Evolutionary conservation across 2,797 vertebrate species (phyloP).

Genomic region (Menidia menidia): DNA sequence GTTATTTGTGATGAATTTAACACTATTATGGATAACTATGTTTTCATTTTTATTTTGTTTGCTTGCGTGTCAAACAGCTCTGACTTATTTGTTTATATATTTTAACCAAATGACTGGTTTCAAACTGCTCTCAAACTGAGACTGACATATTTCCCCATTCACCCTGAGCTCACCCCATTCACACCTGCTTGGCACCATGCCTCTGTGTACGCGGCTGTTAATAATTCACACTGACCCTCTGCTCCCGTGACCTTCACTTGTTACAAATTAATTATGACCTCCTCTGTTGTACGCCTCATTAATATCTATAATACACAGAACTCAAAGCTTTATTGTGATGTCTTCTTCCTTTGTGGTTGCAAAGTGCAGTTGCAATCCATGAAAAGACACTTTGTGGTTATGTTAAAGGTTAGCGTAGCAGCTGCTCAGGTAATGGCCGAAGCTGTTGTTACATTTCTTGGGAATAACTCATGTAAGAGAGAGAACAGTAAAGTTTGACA

Average conservation of each 20-base stretch:
- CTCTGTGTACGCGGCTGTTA: conserved; percentile 57
- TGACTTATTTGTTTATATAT: not conserved
- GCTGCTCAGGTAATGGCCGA: conserved; percentile 24
- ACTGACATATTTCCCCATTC: conserved; percentile 59
- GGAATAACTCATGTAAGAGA: conserved; percentile 7
- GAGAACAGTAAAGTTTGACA: conserved; percentile 24
- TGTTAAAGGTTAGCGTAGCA: conserved; percentile 20
- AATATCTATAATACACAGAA: conserved; percentile 55
- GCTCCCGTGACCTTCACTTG: conserved; percentile 71
- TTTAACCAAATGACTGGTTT: conserved; percentile 3
- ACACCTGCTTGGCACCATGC: conserved; percentile 57
- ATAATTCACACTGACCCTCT: conserved; percentile 77
- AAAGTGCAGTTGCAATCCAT: conserved; percentile 1
- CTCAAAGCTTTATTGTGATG: conserved; percentile 43
- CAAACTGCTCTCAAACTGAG: conserved; percentile 27
- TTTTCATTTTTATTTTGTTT: not conserved
- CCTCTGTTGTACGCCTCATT: conserved; percentile 57
- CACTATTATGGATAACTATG: not conserved
- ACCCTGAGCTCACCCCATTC: conserved; percentile 63
- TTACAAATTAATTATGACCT: conserved; percentile 73
- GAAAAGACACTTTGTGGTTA: conserved; percentile 33
- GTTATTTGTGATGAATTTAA: conserved; percentile 13
- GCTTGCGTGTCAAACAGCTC: not conserved
- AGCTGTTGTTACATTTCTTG: conserved; percentile 26
- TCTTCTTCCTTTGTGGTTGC: conserved; percentile 47